These are phyloP conservation scores for Toxotes lorentzi DNA, from an alignment of 2,797 vertebrate genomes.

Conservation along the genomic window DNA sequence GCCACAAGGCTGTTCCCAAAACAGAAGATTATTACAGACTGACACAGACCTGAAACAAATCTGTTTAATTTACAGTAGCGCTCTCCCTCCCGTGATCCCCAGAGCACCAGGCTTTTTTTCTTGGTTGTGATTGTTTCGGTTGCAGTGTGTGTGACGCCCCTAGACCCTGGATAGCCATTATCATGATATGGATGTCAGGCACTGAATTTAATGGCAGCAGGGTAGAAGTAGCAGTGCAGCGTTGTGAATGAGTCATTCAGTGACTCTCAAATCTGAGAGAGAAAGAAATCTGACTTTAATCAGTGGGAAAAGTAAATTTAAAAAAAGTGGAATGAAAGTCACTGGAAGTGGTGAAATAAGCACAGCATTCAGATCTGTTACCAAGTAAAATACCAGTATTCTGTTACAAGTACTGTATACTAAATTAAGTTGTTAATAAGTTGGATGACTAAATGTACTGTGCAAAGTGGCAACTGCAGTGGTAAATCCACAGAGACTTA, in stretches of 20 bases:
- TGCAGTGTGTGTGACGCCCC: slow-evolving; percentile 5
- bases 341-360: not conserved
- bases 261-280: slow-evolving; percentile 9
- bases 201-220: slow-evolving; percentile 14
- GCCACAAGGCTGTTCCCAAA: slow-evolving; percentile 51
- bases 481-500: too few relatives aligned
- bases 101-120: not conserved
- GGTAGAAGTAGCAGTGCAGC: not conserved
- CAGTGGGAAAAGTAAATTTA: not conserved
- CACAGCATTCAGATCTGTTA: not conserved
- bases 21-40: slow-evolving; percentile 70
- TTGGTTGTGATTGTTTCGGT: slow-evolving; percentile 26
- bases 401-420: too few relatives aligned
- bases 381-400: too few relatives aligned
- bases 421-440: too few relatives aligned
- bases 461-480: too few relatives aligned
- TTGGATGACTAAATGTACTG: too few relatives aligned
- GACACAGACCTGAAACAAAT: slow-evolving; percentile 65
- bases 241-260: slow-evolving; percentile 35
- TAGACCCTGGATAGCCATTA: slow-evolving; percentile 19
- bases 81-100: slow-evolving; percentile 6
- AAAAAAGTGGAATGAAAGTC: not conserved
- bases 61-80: slow-evolving; percentile 62
- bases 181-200: slow-evolving; percentile 23
- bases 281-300: slow-evolving; percentile 3